Evolutionary conservation across 1,140 invertebrate species (phyloP), one percentile per base, ranked within the genome.

Genomic region (Apis laboriosa): DNA sequence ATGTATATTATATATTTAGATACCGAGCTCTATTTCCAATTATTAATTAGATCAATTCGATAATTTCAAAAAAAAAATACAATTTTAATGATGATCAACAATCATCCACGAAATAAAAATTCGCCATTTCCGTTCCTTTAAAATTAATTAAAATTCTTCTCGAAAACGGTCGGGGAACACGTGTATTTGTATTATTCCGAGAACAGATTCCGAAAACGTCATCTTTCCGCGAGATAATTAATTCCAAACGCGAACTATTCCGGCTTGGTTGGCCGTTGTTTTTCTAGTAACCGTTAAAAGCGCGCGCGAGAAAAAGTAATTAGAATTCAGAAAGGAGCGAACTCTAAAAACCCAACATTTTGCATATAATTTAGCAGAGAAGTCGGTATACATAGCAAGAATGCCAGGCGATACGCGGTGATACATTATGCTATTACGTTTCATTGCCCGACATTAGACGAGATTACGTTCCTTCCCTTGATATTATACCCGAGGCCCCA

Each of bases 401-500:
- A 56, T 24, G 34, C 43, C 66, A 63, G 68, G 72, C 76, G 83
- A 84, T 84, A 88, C 73, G 83, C 73, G 67, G 49, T 87, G 80
- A 87, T 87, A 81, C 87, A 87, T 77, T 66, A 71, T 28, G 86
- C 86, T 80, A 86, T 88, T 88, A 88, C 83, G 76, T 87, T 87
- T 87, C 86, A 88, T 88, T 87, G 86, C 76, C 63, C 68, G 84
- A 88, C 87, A 87, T 88, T 88, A 88, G 87, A 87, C 83, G 76
- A 87, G 86, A 87, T 87, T 87, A 87, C 86, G 86, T 84, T 80
- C 77, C 81, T 80, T 75, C 67, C 76, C 76, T 68, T 84, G 80
- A 84, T 86, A 75, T 87, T 86, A 86, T 80, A 53, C 61, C 63
- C 43, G 55, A 66, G 63, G n/a, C 28, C 61, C 55, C 34, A 56